These are phyloP conservation scores for Drosophila quasianomalipes DNA, from an alignment of 2,888 invertebrate genomes.

Conservation along the genomic window DNA sequence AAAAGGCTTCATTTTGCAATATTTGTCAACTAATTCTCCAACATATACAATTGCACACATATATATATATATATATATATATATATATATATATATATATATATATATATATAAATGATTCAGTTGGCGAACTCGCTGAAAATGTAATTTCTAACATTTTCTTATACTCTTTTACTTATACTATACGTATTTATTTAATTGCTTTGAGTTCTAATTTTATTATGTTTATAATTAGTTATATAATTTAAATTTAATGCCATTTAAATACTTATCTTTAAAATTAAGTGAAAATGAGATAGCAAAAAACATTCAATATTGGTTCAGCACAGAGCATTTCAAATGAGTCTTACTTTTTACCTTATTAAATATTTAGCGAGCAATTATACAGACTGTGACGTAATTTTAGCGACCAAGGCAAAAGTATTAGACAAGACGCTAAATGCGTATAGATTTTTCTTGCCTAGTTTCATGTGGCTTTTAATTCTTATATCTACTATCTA, in stretches of 20 bases:
- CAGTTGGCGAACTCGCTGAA: conserved; percentile 35
- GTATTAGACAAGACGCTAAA: conserved; percentile 61
- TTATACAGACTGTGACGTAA: conserved; percentile 64
- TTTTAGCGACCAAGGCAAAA: conserved; percentile 65
- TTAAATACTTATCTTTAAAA: conserved; percentile 24
- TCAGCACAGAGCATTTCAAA: conserved; percentile 26
- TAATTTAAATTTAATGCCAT: conserved; percentile 42
- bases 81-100: conserved; percentile 5
- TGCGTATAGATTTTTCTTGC: conserved; percentile 61
- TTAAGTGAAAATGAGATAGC: conserved; percentile 26
- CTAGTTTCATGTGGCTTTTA: conserved; percentile 56
- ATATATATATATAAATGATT: conserved; percentile 24
- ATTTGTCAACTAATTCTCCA: conserved; percentile 58
- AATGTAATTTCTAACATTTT: conserved; percentile 12
- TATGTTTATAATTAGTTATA: conserved; percentile 41
- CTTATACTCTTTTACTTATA: conserved; percentile 22
- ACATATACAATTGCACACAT: conserved; percentile 22
- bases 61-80: conserved; percentile 11
- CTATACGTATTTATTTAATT: conserved; percentile 51
- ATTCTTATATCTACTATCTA: conserved; percentile 45
- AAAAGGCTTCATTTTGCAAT: conserved; percentile 73
- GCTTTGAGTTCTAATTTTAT: conserved; percentile 33
- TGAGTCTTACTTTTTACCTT: conserved; percentile 33
- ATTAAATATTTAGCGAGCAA: conserved; percentile 52
- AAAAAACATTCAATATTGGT: conserved; percentile 20